Evolutionary conservation across 2,113 vertebrate species (phyloP), one percentile per base, ranked within the genome.

Genomic region (Otus sunia): DNA sequence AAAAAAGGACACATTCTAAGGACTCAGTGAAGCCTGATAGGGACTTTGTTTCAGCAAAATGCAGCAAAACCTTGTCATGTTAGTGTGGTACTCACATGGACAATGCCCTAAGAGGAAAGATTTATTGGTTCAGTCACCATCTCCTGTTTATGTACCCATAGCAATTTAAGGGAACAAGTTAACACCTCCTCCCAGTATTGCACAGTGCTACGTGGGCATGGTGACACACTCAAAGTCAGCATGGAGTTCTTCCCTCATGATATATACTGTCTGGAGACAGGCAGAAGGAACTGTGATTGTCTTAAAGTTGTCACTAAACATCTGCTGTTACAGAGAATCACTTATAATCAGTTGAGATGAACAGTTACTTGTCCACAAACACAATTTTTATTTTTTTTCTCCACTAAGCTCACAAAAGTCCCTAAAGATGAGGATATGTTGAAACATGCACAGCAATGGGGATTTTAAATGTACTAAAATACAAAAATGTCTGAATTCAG

Each of bases 11-110:
- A 2, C 6, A 2, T 85, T 63, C 39, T 41, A 45, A 58, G 21
- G 67, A 71, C 18, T 63, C 27, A 11, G 29, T 2, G 3, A 77
- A 93, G 4, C 17, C n/a, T 62, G 20, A 18, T 5, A 22, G 9
- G 14, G 16, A 67, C 56, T 87, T 74, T 27, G 9, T 17, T 94
- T 60, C 52, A 78, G 30, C 30, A 79, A 94, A 92, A 68, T 34
- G 12, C n/a, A 56, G 45, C 32, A 58, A 93, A 86, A 86, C 12
- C 10, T 59, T 90, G 21, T 47, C 47, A 16, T 17, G 5, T 64
- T 49, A 56, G 37, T 56, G n/a, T 0, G 0, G 17, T 45, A 37
- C 14, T 86, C 58, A 37, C 0, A 0, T 6, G 36, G 59, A 15
- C 18, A 39, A 0, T 23, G 7, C 25, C 41, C 41, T 43, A 9